Base-by-base conservation (phyloP, 1,140 invertebrate species). In the Bombus superbus region DNA sequence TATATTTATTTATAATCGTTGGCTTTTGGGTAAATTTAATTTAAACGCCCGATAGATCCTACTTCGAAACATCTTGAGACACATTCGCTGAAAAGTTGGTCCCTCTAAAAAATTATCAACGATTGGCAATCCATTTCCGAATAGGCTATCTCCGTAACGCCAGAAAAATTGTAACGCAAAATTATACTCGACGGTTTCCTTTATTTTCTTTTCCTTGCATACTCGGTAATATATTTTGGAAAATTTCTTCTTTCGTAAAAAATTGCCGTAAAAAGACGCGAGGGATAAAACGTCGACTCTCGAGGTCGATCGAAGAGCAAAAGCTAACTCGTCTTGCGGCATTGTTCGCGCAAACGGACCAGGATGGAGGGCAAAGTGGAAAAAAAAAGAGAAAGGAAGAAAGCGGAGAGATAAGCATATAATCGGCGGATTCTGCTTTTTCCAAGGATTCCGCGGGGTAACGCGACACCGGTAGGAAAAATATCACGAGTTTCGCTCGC, bases 381-480 rank as follows among this genome's bases (percentile, higher is more conserved):
- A 53, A 53, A 53, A 53, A 32, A 32, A 32, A 32, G 32, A 32
- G 32, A 47, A 76, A 59, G 62, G 28, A 68, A 38, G n/a, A 69
- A 40, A 38, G 44, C 62, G 35, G 25, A 1, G 64, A 53, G n/a
- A 59, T 28, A 59, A 18, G 18, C 32, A 28, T 11, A 28, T 40
- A 53, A 84, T 84, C 18, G 32, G 10, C 8, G 13, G 9, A 35
- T 32, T 13, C 53, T n/a, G 11, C 57, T 85, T 79, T 71, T 85
- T 64, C 57, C 76, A 80, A 64, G 76, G 76, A 85, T 80, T 25
- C 40, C 13, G 13, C 66, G 40, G 76, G 28, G 83, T 85, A 85
- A 85, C 68, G 83, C 15, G 77, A 85, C 53, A 85, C 77, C 68
- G 68, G n/a, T 5, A 22, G 77, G 83, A 80, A 85, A 78, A 85